These are phyloP conservation scores for Holcopasites calliopsidis DNA, from an alignment of 1,140 invertebrate genomes.

Conservation along the genomic window DNA sequence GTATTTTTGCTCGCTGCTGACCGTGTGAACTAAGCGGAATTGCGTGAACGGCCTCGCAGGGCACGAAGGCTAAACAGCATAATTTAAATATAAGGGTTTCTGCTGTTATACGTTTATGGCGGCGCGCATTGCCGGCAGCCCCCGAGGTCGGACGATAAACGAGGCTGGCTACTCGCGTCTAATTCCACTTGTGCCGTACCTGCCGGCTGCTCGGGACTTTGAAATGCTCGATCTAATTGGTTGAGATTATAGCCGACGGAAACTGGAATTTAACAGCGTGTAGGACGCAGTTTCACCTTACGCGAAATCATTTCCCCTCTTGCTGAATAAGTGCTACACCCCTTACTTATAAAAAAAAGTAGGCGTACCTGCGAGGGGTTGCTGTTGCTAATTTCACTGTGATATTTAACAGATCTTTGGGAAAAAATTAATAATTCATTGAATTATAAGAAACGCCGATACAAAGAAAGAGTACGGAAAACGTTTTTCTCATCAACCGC, in stretches of 20 bases:
- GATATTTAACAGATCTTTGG: no score
- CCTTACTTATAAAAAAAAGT: no score
- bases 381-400: no score
- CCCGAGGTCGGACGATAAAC: slow-evolving; percentile 15
- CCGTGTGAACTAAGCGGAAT: not conserved
- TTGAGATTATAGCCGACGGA: slow-evolving; percentile 17
- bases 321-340: not conserved
- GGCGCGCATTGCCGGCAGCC: not conserved
- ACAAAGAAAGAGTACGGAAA: no score
- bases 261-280: slow-evolving; percentile 4
- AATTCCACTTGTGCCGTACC: slow-evolving; percentile 21
- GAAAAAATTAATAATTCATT: no score
- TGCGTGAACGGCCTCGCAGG: no score
- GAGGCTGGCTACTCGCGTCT: slow-evolving; percentile 15
- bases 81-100: slow-evolving; percentile 27
- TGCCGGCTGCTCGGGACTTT: not conserved
- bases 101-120: slow-evolving; percentile 14
- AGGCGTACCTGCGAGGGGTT: no score
- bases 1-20: not conserved
- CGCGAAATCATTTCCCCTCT: not conserved
- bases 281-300: not conserved
- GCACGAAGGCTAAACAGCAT: not conserved
- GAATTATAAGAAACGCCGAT: no score
- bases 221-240: slow-evolving; percentile 28
- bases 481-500: no score